Conservation (phyloP, 2,113 vertebrate genomes). For the Nipponia nippon region DNA sequence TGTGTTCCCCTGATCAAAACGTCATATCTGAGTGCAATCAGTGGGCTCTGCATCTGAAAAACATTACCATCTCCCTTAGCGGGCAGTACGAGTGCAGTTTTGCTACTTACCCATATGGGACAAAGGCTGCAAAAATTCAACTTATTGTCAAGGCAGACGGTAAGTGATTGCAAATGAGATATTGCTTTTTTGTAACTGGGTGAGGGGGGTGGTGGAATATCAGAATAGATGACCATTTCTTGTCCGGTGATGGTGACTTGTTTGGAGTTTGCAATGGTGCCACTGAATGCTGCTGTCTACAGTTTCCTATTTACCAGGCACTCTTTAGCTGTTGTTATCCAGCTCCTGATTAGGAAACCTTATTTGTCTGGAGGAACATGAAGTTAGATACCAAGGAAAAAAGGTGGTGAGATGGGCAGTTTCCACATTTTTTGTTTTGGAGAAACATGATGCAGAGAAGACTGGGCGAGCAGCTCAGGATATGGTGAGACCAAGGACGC, state of each 20-base stretch:
- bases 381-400: not conserved
- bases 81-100: conserved; percentile 65
- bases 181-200: not conserved
- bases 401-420: not conserved
- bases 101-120: conserved; percentile 51
- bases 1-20: not conserved
- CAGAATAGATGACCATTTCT: not conserved
- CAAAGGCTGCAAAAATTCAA: conserved; percentile 10
- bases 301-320: not conserved
- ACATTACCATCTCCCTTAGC: not conserved
- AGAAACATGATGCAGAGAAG: not conserved
- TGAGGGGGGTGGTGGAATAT: rapidly evolving
- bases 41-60: conserved; percentile 59
- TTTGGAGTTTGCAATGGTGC: not conserved
- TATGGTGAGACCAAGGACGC: not conserved
- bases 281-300: not conserved
- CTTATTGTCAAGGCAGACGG: conserved; percentile 42
- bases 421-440: not conserved
- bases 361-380: not conserved
- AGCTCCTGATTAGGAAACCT: not conserved
- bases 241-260: not conserved
- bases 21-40: not conserved
- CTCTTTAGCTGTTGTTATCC: not conserved
- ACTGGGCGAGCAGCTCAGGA: not conserved
- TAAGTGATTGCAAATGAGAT: not conserved